These are phyloP conservation scores for Aphidius gifuensis DNA, from an alignment of 1,140 invertebrate genomes.

Conservation along the genomic window DNA sequence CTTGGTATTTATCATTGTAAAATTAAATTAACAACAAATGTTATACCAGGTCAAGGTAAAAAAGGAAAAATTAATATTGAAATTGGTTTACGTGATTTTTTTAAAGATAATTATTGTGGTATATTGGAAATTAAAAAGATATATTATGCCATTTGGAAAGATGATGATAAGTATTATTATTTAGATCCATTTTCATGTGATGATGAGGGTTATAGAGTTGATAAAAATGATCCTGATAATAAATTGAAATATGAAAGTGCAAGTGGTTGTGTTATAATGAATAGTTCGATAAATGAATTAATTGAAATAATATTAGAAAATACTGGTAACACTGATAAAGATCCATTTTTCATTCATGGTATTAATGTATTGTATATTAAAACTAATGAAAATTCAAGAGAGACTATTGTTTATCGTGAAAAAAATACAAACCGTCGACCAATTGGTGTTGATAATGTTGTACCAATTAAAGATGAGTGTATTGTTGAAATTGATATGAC, in stretches of 20 bases:
- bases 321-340: constrained; percentile 38
- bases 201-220: constrained; percentile 38
- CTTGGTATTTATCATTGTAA: constrained; percentile 48
- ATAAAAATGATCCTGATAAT: constrained; percentile 22
- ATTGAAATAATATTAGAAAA: constrained; percentile 43
- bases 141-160: constrained; percentile 48
- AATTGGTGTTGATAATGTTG: background rate
- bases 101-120: constrained; percentile 31
- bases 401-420: constrained; percentile 43
- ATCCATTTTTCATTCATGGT: constrained; percentile 44
- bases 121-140: constrained; percentile 44
- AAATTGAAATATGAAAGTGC: constrained; percentile 30
- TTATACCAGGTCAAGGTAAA: constrained; percentile 36
- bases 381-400: constrained; percentile 27
- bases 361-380: constrained; percentile 45
- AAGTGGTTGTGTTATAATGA: constrained; percentile 43
- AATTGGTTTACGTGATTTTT: constrained; percentile 37
- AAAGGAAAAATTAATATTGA: constrained; percentile 36
- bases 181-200: constrained; percentile 49
- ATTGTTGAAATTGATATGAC: constrained; percentile 24
- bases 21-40: constrained; percentile 40
- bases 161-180: constrained; percentile 42
- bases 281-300: constrained; percentile 41
- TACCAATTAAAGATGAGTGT: constrained; percentile 16
- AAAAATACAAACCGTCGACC: constrained; percentile 41